Conservation (phyloP, 2,888 invertebrate species). For the Pedicia rivosa region DNA sequence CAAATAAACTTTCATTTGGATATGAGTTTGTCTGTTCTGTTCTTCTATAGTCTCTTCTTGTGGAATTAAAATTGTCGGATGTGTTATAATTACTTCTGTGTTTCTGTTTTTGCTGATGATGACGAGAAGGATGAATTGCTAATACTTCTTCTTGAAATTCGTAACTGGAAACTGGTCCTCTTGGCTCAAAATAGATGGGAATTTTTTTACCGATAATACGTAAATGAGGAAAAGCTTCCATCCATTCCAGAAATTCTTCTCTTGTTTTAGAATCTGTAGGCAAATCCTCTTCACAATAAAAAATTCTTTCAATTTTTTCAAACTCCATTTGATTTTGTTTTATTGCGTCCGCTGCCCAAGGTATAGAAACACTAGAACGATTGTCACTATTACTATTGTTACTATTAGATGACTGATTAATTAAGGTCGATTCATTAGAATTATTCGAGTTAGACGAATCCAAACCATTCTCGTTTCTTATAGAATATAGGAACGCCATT, state of each 20-base stretch:
- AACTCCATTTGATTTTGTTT: slow-evolving; percentile 29
- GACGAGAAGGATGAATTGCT: slow-evolving; percentile 6
- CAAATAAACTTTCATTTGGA: background rate
- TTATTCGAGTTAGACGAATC: too few relatives aligned
- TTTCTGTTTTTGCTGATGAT: background rate
- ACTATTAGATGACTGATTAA: too few relatives aligned
- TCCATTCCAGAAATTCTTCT: slow-evolving; percentile 28
- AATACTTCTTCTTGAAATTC: slow-evolving; percentile 9
- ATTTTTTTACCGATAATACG: slow-evolving; percentile 8
- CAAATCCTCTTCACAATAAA: slow-evolving; percentile 21
- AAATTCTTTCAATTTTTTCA: slow-evolving; percentile 27
- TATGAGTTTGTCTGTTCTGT: background rate
- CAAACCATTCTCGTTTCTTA: too few relatives aligned
- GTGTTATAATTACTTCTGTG: background rate
- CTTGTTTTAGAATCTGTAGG: slow-evolving; percentile 20
- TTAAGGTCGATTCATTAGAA: too few relatives aligned
- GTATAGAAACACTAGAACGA: slow-evolving; percentile 28
- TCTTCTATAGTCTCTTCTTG: background rate
- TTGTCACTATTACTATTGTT: too few relatives aligned
- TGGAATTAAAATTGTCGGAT: background rate
- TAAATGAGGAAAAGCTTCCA: slow-evolving; percentile 22
- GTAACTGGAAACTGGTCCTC: background rate
- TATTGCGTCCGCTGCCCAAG: slow-evolving; percentile 31
- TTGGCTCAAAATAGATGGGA: background rate
- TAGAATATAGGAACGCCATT: too few relatives aligned